Conservation (phyloP, 2,888 invertebrate genomes). For the Drosophila falleni region DNA sequence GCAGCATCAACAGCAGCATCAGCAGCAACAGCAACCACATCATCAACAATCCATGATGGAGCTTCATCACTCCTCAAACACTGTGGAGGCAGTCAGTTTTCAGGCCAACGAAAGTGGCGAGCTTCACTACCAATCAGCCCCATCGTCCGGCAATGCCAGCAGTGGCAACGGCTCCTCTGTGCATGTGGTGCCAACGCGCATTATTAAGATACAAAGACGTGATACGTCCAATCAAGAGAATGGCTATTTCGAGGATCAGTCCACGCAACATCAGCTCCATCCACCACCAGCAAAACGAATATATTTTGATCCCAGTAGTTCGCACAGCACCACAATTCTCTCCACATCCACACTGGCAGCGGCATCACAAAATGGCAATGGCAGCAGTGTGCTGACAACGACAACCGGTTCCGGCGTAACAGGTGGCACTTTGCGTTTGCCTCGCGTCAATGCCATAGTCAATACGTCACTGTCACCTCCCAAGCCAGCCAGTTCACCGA, state of each 20-base stretch:
- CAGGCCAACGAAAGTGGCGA: slow-evolving; percentile 83
- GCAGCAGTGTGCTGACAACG: slow-evolving; percentile 49
- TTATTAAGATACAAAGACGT: slow-evolving; percentile 83
- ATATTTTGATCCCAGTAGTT: slow-evolving; percentile 76
- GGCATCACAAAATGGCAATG: slow-evolving; percentile 54
- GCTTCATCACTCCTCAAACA: slow-evolving; percentile 53
- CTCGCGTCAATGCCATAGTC: slow-evolving; percentile 60
- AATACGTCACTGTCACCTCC: slow-evolving; percentile 48
- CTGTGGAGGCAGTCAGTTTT: slow-evolving; percentile 78
- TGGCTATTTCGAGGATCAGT: slow-evolving; percentile 78
- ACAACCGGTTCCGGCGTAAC: slow-evolving; percentile 43
- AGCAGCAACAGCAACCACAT: slow-evolving; percentile 41
- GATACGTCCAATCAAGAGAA: slow-evolving; percentile 78
- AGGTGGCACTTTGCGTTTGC: slow-evolving; percentile 57
- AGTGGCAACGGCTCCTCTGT: slow-evolving; percentile 38
- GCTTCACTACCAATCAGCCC: slow-evolving; percentile 72
- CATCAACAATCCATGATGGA: slow-evolving; percentile 68
- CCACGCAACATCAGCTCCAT: slow-evolving; percentile 65
- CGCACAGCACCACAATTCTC: slow-evolving; percentile 71
- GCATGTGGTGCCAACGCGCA: slow-evolving; percentile 73
- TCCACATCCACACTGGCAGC: slow-evolving; percentile 66
- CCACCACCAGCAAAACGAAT: slow-evolving; percentile 70
- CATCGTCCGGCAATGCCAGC: slow-evolving; percentile 26
- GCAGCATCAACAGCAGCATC: slow-evolving; percentile 7
- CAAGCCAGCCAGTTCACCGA: slow-evolving; percentile 46